Percentiles rank a stretch among this genome's conserved stretches.
Conservation (phyloP, 1,140 invertebrate genomes). For the Chironomus striatipennis region DNA sequence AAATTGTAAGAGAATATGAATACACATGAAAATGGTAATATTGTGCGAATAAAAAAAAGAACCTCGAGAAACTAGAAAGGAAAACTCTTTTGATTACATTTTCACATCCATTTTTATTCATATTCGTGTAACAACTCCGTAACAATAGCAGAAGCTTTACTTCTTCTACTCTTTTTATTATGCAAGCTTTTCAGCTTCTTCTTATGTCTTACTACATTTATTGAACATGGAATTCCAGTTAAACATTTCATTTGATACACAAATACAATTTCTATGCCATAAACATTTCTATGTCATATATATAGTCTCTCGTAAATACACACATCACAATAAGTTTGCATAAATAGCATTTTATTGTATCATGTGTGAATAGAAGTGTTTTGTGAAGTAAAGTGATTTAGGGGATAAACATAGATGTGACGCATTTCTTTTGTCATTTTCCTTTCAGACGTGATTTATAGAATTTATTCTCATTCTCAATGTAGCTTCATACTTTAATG, state of each 20-base stretch:
- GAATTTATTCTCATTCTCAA: too few species aligned
- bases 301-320: too few species aligned
- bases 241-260: background rate
- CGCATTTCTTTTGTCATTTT: too few species aligned
- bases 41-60: background rate
- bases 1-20: too few species aligned
- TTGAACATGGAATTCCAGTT: background rate
- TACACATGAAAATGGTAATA: background rate
- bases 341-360: too few species aligned
- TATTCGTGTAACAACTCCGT: background rate
- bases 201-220: background rate
- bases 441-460: too few species aligned
- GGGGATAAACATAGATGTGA: too few species aligned
- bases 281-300: background rate
- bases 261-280: background rate
- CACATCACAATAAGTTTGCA: too few species aligned
- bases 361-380: too few species aligned
- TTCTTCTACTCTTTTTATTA: background rate
- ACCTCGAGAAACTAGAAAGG: background rate
- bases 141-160: background rate
- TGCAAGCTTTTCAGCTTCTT: background rate
- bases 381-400: too few species aligned
- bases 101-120: background rate
- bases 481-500: too few species aligned
- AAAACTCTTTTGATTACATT: background rate